Evolutionary conservation across 2,888 invertebrate species (phyloP), one percentile per base, ranked within the genome.

Genomic region (Diarsia rubi): DNA sequence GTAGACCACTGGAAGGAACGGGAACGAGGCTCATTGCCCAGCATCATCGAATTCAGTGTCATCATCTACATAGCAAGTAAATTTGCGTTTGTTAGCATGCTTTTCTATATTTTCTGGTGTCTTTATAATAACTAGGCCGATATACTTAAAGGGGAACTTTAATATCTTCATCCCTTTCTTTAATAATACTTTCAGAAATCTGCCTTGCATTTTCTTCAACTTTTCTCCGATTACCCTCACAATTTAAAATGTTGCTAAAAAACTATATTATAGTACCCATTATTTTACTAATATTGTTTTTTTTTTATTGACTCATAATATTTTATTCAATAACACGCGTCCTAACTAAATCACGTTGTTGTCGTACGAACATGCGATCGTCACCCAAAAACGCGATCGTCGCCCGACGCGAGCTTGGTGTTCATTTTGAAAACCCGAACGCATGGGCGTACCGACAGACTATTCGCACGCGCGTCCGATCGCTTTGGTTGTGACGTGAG

Each of bases 61-160:
- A 97, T 99, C 86, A 96, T 98, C 89, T 99, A 98, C 95, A 98
- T 99, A 87, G 97, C 98, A 94, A 99, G 98, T 98, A 97, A 97
- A 97, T 93, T 94, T 94, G 88, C 88, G 86, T 88, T 92, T 93
- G 88, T 93, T 94, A 86, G 94, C 93, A 94, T 93, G 91, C 87
- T 85, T 80, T 79, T 62, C 69, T 73, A 62, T 75, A 62, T 70
- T 64, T 65, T 44, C 47, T 49, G 31, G 57, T 12, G 2, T 24
- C 62, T 77, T 31, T 19, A 31, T 62, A 9, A 57, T 37, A 19
- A 73, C 0, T 6, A 11, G 37, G 1, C 24, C 11, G 4, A 47
- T 9, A 31, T 0, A 8, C 27, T 12, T 65, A 19, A 12, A n/a
- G 4, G 3, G 12, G 12, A 11, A 1, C 12, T n/a, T n/a, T 9